A percentile compares a stretch with the other conserved stretches of the same genome.
phyloP scores from a whole-genome alignment of 2,888 invertebrate genomes.

The Serrognathus titanus region DNA sequence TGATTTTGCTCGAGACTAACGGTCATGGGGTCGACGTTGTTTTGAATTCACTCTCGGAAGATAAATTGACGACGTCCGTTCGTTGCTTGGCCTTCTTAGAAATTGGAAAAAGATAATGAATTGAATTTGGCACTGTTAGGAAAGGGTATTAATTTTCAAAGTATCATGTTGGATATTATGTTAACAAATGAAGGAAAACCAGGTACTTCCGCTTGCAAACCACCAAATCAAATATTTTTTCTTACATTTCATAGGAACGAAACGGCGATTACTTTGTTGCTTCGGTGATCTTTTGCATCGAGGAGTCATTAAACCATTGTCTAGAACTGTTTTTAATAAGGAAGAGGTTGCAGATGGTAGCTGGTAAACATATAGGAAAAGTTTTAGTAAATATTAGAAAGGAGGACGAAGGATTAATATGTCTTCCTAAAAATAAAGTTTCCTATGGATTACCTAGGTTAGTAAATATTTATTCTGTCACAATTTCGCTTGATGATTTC shows the following conservation, averaged over 20 bases:
- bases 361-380: conserved; percentile 81
- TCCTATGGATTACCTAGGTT: conserved; percentile 27
- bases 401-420: conserved; percentile 32
- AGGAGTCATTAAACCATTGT: conserved; percentile 53
- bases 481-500: no score
- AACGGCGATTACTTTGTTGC: no score
- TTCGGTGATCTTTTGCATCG: no score
- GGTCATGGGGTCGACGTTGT: conserved; percentile 86
- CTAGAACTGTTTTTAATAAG: no score
- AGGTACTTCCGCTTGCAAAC: no score
- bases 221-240: no score
- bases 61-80: conserved; percentile 72
- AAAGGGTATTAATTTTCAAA: conserved; percentile 52
- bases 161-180: conserved; percentile 66
- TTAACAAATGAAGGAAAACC: background rate
- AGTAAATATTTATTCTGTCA: background rate
- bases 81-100: conserved; percentile 72
- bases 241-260: no score
- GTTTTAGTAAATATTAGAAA: conserved; percentile 47
- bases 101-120: conserved; percentile 67
- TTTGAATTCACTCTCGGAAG: conserved; percentile 85
- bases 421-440: background rate
- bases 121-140: conserved; percentile 49
- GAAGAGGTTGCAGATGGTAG: conserved; percentile 57
- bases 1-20: no score